Evolutionary conservation across 2,888 invertebrate genomes (phyloP), one percentile per base, ranked within the genome.

Genomic region (Ophion obscuratus): DNA sequence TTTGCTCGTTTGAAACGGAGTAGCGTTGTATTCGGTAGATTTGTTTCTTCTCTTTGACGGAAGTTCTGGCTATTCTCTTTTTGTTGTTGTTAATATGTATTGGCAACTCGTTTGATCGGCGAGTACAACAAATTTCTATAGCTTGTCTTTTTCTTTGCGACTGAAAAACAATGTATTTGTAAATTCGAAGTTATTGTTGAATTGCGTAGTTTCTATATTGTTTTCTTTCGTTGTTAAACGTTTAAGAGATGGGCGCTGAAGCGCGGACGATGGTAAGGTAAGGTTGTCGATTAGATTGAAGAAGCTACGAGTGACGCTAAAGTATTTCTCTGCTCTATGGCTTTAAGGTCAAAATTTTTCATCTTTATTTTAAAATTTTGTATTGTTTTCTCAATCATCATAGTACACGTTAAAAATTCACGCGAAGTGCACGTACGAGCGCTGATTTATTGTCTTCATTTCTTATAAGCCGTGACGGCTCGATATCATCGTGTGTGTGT

Each of bases 371-470:
- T 61, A 53, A 17, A 53, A 17, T 53, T 53, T 1, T 14, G 53
- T 53, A 57, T 53, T 36, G 27, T 67, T 59, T 68, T 44, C 36
- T 70, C 62, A 40, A 47, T 7, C 75, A 61, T 67, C 81, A 76
- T 73, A 68, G 14, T 17, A 5, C 14, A 53, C 17, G 53, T 53
- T 2, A 53, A 53, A 17, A 53, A 53, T 61, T 61, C 61, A 24
- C 61, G 20, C 61, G 24, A 61, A 6, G 40, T 40, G 9, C 9
- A 40, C 40, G 20, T 24, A 61, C 61, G 61, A 4, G 61, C 24
- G 75, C 75, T 79, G 73, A 76, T 84, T 86, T 81, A 86, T 86
- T 83, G 83, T 86, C 81, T 78, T 81, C 53, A 76, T 75, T 80
- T 73, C 68, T 70, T 81, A 73, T 31, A 83, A 78, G 77, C 85